These are phyloP conservation scores for Parnassius mnemosyne DNA, from an alignment of 2,888 invertebrate genomes.

Conservation along the genomic window DNA sequence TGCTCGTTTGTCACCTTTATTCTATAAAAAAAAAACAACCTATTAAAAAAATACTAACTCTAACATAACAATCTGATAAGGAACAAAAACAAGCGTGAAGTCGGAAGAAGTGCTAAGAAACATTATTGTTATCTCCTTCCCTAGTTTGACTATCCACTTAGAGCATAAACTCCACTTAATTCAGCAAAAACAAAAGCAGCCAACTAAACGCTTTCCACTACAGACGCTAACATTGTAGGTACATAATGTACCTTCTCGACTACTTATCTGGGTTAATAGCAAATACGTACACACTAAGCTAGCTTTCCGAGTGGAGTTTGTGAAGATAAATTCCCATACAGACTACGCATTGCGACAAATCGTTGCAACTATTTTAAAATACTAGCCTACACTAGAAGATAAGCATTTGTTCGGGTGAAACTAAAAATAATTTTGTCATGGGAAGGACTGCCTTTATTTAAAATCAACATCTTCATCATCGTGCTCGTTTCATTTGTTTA, in stretches of 20 bases:
- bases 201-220: constrained; percentile 48
- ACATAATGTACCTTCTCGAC: constrained; percentile 43
- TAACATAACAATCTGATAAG: constrained; percentile 5
- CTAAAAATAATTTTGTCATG: neutral
- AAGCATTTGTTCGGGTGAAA: constrained; percentile 1
- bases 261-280: constrained; percentile 37
- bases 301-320: constrained; percentile 30
- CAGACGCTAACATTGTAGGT: constrained; percentile 35
- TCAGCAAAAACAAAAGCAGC: constrained; percentile 62
- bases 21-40: neutral
- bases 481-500: neutral
- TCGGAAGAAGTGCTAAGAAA: constrained; percentile 34
- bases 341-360: constrained; percentile 28
- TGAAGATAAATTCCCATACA: constrained; percentile 32
- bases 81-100: constrained; percentile 14
- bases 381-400: constrained; percentile 6
- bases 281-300: constrained; percentile 31
- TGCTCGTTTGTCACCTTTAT: no score
- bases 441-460: neutral
- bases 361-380: constrained; percentile 24
- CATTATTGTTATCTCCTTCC: constrained; percentile 47
- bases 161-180: constrained; percentile 58
- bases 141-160: constrained; percentile 55
- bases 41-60: constrained; percentile 14
- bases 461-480: no score